Evolutionary conservation across 2,888 invertebrate genomes (phyloP).

Genomic region (Tetanocera ferruginea): DNA sequence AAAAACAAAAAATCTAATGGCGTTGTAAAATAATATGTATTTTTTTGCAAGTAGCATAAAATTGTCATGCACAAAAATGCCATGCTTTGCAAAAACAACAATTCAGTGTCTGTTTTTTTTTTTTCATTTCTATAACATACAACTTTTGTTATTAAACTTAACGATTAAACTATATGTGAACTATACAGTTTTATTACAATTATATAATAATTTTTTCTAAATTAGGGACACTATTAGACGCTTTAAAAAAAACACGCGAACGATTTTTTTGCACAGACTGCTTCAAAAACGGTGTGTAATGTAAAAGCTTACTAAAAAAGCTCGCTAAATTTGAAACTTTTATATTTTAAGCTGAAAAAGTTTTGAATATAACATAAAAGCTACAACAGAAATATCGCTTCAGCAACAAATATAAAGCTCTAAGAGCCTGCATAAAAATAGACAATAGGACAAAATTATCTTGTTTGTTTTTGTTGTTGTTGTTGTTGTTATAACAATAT

Average conservation of each 20-base stretch:
- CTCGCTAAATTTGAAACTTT: too few species aligned
- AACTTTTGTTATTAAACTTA: neutral
- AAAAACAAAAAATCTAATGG: conserved; percentile 17
- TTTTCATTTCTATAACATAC: neutral
- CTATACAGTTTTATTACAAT: neutral
- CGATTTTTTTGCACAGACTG: neutral
- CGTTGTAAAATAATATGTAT: too few species aligned
- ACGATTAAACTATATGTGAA: neutral
- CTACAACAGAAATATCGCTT: neutral
- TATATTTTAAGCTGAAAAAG: too few species aligned
- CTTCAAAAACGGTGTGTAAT: too few species aligned
- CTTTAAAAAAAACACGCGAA: neutral
- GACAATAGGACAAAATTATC: too few species aligned
- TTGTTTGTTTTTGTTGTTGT: too few species aligned
- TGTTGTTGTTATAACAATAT: too few species aligned
- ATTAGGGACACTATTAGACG: neutral
- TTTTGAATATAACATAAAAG: neutral
- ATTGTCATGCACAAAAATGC: conserved; percentile 67
- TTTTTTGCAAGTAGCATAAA: conserved; percentile 30
- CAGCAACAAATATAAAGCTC: neutral
- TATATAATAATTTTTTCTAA: neutral
- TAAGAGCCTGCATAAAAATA: too few species aligned
- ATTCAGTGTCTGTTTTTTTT: conserved; percentile 8
- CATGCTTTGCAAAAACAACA: conserved; percentile 55
- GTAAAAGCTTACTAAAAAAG: too few species aligned